Base-by-base conservation (phyloP, 37 sponge, comb jelly and placozoan species). In the Ianthella basta region DNA sequence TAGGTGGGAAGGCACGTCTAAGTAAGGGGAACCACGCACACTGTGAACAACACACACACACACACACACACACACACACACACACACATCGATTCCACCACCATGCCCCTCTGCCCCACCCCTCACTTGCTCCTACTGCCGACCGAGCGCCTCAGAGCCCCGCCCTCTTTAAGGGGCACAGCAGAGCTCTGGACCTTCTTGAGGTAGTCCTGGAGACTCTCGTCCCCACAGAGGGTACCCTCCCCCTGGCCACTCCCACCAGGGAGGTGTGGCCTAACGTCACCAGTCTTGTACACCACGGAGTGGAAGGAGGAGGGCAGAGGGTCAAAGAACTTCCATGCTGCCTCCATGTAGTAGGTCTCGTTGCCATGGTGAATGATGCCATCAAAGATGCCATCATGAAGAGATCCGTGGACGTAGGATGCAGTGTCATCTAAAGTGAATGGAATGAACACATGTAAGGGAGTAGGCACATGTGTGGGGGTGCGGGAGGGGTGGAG, bases 371-470 rank as follows among this genome's bases (percentile, higher is more conserved):
- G 39, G 33, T 29, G 40, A 53, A 90, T 72, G 32, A 82, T 69
- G 1, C 91, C 91, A 86, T 90, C 87, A 82, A 90, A 90, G 13
- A 90, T 56, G 24, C 91, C 91, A 72, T 86, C 61, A 20, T 69
- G 80, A 20, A 90, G 66, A 60, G 82, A 78, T 3, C 91, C 91
- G 59, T 90, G 91, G 36, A 90, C 91, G 55, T 65, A 64, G 16
- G 91, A 86, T 12, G 21, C 50, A 12, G 84, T 32, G 50, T 86
- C 82, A 63, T 59, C 91, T 84, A 36, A 0, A 56, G 34, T 72
- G 53, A 50, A 44, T 8, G 50, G 50, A 8, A 44, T 44, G 50
- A 10, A 8, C 50, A 8, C 50, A 8, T 8, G 50, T 8, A 8
- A 10, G 50, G 3, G 50, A 10, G 50, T 44, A 8, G 3, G 50